Conservation (phyloP, 2,888 invertebrate species). For the Oligia latruncula region DNA sequence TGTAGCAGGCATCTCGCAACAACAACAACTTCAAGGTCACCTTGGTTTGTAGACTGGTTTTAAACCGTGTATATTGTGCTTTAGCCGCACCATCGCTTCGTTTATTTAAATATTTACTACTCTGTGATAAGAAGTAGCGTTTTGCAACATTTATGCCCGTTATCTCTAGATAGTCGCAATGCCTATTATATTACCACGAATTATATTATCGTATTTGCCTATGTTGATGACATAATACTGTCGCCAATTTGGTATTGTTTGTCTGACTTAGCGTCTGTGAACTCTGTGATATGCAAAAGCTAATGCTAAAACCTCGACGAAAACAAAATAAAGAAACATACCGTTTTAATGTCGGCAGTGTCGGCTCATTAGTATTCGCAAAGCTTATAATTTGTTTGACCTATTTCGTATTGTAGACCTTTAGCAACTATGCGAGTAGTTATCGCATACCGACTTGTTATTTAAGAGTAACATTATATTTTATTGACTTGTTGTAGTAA, state of each 20-base stretch:
- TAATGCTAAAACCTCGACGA: constrained; percentile 56
- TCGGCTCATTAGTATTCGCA: constrained; percentile 65
- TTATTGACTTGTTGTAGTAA: constrained; percentile 60
- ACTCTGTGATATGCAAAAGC: constrained; percentile 42
- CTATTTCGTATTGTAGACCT: constrained; percentile 67
- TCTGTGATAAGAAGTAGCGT: constrained; percentile 20
- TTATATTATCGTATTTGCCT: constrained; percentile 36
- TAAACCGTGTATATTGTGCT: too few species aligned
- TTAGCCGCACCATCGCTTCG: background rate
- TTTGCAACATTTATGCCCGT: constrained; percentile 27
- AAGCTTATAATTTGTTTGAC: constrained; percentile 67
- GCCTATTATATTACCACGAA: constrained; percentile 30
- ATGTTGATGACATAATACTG: constrained; percentile 64
- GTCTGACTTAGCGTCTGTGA: constrained; percentile 61
- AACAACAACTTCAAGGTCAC: too few species aligned
- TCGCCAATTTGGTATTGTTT: constrained; percentile 51
- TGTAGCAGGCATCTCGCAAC: too few species aligned
- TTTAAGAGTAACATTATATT: constrained; percentile 61
- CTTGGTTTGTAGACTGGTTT: too few species aligned
- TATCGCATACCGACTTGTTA: constrained; percentile 61
- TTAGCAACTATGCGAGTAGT: constrained; percentile 62
- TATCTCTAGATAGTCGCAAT: constrained; percentile 42
- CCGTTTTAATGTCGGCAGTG: constrained; percentile 48
- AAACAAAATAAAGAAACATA: constrained; percentile 54
- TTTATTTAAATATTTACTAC: background rate